These are phyloP conservation scores for Noctua fimbriata DNA, from an alignment of 2,888 invertebrate species.

Conservation along the genomic window DNA sequence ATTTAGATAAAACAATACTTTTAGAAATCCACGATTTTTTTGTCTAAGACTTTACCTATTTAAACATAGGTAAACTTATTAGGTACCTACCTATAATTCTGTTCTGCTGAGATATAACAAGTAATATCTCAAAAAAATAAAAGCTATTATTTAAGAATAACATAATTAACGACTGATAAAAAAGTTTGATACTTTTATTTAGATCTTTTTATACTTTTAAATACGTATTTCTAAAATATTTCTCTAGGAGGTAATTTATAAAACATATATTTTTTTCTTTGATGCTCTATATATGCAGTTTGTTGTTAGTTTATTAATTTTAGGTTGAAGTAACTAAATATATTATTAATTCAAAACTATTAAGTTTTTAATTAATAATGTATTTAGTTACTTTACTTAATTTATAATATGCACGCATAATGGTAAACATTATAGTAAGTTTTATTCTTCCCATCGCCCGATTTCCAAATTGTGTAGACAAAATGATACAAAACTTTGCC, in stretches of 20 bases:
- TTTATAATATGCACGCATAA: background rate
- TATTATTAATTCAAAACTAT: too few relatives aligned
- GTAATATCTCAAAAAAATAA: background rate
- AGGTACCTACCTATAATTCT: background rate
- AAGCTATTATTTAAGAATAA: background rate
- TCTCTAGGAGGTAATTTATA: background rate
- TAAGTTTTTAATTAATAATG: too few relatives aligned
- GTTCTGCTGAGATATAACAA: conserved; percentile 4
- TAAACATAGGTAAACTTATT: background rate
- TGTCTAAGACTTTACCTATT: background rate
- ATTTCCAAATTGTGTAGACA: background rate
- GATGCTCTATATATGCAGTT: too few relatives aligned
- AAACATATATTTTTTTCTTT: too few relatives aligned
- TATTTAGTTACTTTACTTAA: background rate
- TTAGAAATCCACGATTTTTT: background rate
- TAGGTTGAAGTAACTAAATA: too few relatives aligned
- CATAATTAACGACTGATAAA: background rate
- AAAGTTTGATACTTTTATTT: background rate
- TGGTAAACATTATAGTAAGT: background rate
- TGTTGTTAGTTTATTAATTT: too few relatives aligned
- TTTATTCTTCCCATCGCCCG: background rate
- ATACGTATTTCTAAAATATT: background rate
- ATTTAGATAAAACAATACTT: background rate
- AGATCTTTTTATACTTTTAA: background rate
- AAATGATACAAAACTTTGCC: background rate